Evolutionary conservation across 2,888 invertebrate species (phyloP).

Genomic region (Himalopsyche kuldschensis): DNA sequence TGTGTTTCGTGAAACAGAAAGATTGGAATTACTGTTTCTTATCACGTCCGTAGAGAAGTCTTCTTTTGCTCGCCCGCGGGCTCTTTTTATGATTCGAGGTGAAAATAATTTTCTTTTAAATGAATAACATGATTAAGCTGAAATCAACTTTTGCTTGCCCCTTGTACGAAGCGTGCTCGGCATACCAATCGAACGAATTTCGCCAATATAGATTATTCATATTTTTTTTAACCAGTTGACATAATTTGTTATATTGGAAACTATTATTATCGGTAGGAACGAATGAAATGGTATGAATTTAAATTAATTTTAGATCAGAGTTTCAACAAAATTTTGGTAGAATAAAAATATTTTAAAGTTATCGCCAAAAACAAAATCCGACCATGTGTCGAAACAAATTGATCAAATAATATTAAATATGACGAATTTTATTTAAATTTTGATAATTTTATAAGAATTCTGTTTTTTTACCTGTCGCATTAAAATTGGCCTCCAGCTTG

Average conservation of each 20-base stretch:
- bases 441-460: too few species aligned
- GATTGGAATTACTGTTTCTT: constrained; percentile 23
- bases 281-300: too few species aligned
- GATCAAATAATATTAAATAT: too few species aligned
- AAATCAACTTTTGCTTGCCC: constrained; percentile 18
- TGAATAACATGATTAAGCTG: constrained; percentile 37
- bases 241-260: neutral
- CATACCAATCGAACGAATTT: neutral
- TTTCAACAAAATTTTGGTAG: too few species aligned
- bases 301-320: too few species aligned
- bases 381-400: too few species aligned
- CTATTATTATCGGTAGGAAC: neutral
- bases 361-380: too few species aligned
- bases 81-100: constrained; percentile 29
- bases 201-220: neutral
- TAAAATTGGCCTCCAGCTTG: too few species aligned
- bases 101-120: constrained; percentile 40
- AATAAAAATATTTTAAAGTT: too few species aligned
- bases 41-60: constrained; percentile 17
- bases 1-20: neutral
- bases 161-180: neutral
- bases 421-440: too few species aligned
- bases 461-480: too few species aligned
- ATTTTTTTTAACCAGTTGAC: neutral
- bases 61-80: constrained; percentile 17